A percentile compares a stretch with the other conserved stretches of the same genome.
Evolutionary conservation across 2,113 vertebrate genomes (phyloP).

Genomic region (Gallinago jamesoni): DNA sequence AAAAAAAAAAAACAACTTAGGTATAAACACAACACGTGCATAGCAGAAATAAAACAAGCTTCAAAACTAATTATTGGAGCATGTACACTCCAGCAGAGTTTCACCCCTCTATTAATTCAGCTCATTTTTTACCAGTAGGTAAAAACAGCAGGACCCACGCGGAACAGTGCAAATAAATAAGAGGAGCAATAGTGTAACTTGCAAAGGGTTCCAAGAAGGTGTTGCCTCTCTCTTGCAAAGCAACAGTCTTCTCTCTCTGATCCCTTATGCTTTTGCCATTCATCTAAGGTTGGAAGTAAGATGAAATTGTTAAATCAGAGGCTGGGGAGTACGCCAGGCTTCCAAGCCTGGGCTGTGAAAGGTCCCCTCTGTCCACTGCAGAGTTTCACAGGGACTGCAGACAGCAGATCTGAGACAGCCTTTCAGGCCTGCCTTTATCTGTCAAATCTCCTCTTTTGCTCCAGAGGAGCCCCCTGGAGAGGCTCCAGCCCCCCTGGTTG

Average conservation of each 20-base stretch:
- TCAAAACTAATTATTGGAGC: neutral
- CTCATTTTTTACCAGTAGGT: neutral
- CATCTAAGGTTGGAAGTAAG: neutral
- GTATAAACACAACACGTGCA: neutral
- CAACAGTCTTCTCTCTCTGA: neutral
- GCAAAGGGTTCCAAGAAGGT: neutral
- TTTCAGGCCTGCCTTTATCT: conserved; percentile 33
- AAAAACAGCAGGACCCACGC: neutral
- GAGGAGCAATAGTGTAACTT: neutral
- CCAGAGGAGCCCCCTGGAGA: neutral
- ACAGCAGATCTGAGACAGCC: conserved; percentile 11
- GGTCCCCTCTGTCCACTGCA: conserved; percentile 13
- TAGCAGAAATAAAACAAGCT: conserved; percentile 1
- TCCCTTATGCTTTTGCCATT: conserved; percentile 7
- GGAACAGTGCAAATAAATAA: neutral
- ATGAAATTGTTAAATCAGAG: conserved; percentile 29
- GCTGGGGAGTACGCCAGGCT: conserved; percentile 30
- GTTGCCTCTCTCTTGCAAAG: neutral
- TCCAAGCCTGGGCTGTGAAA: conserved; percentile 12
- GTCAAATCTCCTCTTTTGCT: neutral
- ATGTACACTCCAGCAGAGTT: neutral
- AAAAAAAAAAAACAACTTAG: neutral
- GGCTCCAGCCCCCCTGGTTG: neutral
- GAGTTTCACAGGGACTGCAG: neutral
- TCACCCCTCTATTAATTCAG: neutral